Conservation (phyloP, 2,113 vertebrate genomes). For the Prionailurus bengalensis region DNA sequence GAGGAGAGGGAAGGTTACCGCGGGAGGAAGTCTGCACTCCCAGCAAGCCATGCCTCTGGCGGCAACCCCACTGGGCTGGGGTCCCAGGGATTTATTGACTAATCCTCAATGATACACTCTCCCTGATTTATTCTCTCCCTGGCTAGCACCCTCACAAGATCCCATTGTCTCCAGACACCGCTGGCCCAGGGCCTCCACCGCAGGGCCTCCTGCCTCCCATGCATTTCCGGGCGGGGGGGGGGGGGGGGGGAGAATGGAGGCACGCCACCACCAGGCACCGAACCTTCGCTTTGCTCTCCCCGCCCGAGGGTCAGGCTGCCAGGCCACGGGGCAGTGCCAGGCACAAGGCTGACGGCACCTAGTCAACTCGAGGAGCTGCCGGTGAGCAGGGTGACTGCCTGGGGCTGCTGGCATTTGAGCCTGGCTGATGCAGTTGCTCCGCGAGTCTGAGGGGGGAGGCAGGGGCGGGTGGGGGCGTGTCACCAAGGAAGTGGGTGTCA, state of each 20-base stretch:
- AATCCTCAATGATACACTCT: constrained; percentile 75
- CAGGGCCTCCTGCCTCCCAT: background rate
- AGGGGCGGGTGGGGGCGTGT: background rate
- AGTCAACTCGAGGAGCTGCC: background rate
- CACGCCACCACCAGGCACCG: background rate
- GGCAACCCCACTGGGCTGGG: constrained; percentile 77
- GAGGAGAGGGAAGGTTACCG: background rate
- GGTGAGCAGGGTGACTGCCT: background rate
- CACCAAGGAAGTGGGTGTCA: constrained; percentile 46
- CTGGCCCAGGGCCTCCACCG: background rate
- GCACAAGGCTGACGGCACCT: constrained; percentile 1
- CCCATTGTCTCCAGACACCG: constrained; percentile 53
- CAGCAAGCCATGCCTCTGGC: constrained; percentile 61
- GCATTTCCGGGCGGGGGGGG: background rate
- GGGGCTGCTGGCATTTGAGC: background rate
- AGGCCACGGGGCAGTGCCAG: background rate
- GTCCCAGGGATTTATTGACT: constrained; percentile 77
- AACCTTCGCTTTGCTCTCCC: background rate
- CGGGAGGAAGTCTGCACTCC: constrained; percentile 24
- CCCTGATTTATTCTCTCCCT: constrained; percentile 45
- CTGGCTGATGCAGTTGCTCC: background rate
- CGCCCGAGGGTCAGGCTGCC: background rate
- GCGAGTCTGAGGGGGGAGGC: background rate
- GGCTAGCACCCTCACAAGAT: constrained; percentile 40
- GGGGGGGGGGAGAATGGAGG: background rate